A percentile compares a stretch with the other conserved stretches of the same genome.
These are phyloP conservation scores for Proisotoma minuta DNA, from an alignment of 2,888 invertebrate species.

Conservation along the genomic window DNA sequence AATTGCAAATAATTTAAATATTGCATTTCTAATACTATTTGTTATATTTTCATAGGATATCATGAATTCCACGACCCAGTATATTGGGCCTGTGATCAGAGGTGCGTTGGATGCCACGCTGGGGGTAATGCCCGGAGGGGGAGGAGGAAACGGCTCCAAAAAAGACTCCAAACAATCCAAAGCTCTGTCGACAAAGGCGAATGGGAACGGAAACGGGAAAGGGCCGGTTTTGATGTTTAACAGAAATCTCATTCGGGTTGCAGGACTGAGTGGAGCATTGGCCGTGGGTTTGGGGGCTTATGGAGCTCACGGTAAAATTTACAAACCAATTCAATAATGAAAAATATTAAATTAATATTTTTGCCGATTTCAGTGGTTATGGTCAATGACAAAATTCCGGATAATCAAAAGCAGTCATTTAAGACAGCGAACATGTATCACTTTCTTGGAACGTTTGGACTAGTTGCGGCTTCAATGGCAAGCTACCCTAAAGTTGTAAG, in stretches of 20 bases:
- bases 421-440: slow-evolving; percentile 46
- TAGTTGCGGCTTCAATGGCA: slow-evolving; percentile 40
- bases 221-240: slow-evolving; percentile 20
- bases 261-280: slow-evolving; percentile 43
- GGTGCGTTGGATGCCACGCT: slow-evolving; percentile 34
- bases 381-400: slow-evolving; percentile 41
- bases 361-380: slow-evolving; percentile 32
- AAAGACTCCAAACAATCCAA: slow-evolving; percentile 18
- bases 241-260: slow-evolving; percentile 38
- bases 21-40: too few relatives aligned
- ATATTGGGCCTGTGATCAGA: slow-evolving; percentile 33
- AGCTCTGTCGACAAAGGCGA: slow-evolving; percentile 2
- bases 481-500: slow-evolving; percentile 37
- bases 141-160: slow-evolving; percentile 6
- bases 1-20: too few relatives aligned
- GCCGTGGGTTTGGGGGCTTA: slow-evolving; percentile 46
- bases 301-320: slow-evolving; percentile 42
- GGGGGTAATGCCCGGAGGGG: slow-evolving; percentile 25
- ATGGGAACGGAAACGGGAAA: slow-evolving; percentile 17
- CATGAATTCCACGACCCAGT: slow-evolving; percentile 28
- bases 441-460: slow-evolving; percentile 45
- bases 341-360: neutral
- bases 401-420: slow-evolving; percentile 44
- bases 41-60: slow-evolving; percentile 33
- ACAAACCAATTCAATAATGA: neutral